A percentile compares a stretch with the other conserved stretches of the same genome.
Evolutionary conservation across 1,140 invertebrate species (phyloP).

Genomic region (Bursaphelenchus mucronatus): DNA sequence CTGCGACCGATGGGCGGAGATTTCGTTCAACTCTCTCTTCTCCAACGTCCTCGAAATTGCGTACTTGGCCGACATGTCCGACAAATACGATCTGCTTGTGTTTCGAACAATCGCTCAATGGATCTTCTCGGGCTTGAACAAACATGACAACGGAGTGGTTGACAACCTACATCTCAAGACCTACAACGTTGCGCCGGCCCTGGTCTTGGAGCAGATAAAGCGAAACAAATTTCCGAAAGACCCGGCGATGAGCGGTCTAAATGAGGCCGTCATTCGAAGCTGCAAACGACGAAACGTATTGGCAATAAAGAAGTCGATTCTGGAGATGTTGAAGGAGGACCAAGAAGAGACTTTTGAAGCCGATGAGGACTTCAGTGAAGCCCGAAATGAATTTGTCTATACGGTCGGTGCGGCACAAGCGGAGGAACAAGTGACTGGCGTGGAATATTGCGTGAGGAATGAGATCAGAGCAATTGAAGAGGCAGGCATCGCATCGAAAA

Average conservation of each 20-base stretch:
- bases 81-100: constrained; percentile 25
- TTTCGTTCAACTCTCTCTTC: constrained; percentile 25
- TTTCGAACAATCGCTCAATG: constrained; percentile 27
- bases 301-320: constrained; percentile 24
- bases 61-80: constrained; percentile 30
- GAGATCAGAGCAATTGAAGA: too few relatives aligned
- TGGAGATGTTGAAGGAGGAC: constrained; percentile 1
- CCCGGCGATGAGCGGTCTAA: constrained; percentile 22
- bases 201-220: constrained; percentile 24
- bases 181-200: constrained; percentile 1
- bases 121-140: constrained; percentile 41
- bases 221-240: constrained; percentile 31
- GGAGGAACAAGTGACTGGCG: background rate
- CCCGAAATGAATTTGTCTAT: background rate
- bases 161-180: constrained; percentile 14
- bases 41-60: constrained; percentile 39
- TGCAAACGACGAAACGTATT: constrained; percentile 10
- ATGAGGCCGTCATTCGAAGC: constrained; percentile 7
- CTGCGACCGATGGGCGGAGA: constrained; percentile 17
- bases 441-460: background rate
- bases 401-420: background rate
- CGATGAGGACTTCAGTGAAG: background rate
- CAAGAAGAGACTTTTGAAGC: background rate
- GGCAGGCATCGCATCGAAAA: background rate
- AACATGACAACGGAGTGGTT: constrained; percentile 27